Evolutionary conservation across 92 coral and sea anemone genomes (phyloP).

Genomic region (Zoanthus gigantus): DNA sequence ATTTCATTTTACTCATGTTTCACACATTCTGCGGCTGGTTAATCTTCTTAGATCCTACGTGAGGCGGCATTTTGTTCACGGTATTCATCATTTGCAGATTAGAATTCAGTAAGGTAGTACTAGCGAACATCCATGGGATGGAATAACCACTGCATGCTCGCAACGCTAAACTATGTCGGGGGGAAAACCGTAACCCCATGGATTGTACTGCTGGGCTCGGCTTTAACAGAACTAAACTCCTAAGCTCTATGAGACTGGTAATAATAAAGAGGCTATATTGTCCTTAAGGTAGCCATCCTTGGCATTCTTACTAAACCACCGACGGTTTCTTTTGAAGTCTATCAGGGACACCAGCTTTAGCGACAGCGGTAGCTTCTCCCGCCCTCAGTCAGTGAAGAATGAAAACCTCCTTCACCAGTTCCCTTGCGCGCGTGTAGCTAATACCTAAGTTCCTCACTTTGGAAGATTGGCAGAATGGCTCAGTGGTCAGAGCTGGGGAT

Average conservation of each 20-base stretch:
- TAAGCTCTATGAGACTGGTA: neutral
- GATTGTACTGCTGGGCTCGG: constrained; percentile 49
- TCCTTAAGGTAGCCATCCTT: constrained; percentile 33
- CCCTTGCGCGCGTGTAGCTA: constrained; percentile 51
- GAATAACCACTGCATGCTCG: constrained; percentile 18
- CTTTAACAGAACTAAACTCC: neutral
- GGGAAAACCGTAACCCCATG: constrained; percentile 33
- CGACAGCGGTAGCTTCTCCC: constrained; percentile 36
- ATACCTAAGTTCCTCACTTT: constrained; percentile 61
- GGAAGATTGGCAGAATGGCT: neutral
- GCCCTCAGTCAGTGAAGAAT: neutral
- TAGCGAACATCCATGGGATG: constrained; percentile 49
- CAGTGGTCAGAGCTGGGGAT: too few relatives aligned
- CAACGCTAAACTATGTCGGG: neutral
- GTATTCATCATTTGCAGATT: too few relatives aligned
- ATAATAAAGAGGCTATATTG: neutral
- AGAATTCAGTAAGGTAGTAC: neutral
- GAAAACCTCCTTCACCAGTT: constrained; percentile 58
- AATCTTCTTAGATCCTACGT: too few relatives aligned
- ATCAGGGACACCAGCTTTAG: constrained; percentile 41
- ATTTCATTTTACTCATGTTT: too few relatives aligned
- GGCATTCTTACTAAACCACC: constrained; percentile 33
- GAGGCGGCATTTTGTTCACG: too few relatives aligned
- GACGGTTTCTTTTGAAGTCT: constrained; percentile 36
- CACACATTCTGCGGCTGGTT: too few relatives aligned